Conservation (phyloP, 1,140 invertebrate species). For the Drosophila repletoides region DNA sequence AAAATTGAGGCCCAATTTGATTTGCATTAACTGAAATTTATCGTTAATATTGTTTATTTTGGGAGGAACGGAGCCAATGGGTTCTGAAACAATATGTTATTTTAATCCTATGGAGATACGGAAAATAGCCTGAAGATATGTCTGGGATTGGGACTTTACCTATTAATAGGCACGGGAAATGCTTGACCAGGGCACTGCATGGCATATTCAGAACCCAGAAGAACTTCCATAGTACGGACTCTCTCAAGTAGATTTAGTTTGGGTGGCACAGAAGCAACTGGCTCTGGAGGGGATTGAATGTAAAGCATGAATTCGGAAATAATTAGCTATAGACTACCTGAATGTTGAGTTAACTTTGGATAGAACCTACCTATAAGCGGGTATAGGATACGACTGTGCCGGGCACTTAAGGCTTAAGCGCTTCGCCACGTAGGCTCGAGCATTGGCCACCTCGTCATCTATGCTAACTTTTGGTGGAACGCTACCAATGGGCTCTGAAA, state of each 20-base stretch:
- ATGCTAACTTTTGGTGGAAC: slow-evolving; percentile 90
- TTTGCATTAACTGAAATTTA: slow-evolving; percentile 84
- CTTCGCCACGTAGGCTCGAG: slow-evolving; percentile 75
- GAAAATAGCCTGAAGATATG: slow-evolving; percentile 24
- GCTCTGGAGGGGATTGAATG: slow-evolving; percentile 32
- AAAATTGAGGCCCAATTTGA: slow-evolving; percentile 85
- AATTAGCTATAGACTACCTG: slow-evolving; percentile 12
- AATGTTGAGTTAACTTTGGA: slow-evolving; percentile 48
- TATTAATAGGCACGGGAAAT: slow-evolving; percentile 86
- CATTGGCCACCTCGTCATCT: slow-evolving; percentile 88
- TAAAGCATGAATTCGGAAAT: too few species aligned
- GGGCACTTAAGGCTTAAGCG: slow-evolving; percentile 85
- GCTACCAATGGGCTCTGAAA: slow-evolving; percentile 89
- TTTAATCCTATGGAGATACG: not conserved
- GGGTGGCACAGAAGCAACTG: slow-evolving; percentile 78
- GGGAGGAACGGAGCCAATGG: slow-evolving; percentile 87
- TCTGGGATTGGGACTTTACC: slow-evolving; percentile 83
- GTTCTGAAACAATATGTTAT: slow-evolving; percentile 83
- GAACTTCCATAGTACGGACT: slow-evolving; percentile 84
- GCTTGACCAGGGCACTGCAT: slow-evolving; percentile 87
- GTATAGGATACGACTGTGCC: slow-evolving; percentile 87
- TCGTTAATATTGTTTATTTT: slow-evolving; percentile 84
- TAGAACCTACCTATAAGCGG: slow-evolving; percentile 84
- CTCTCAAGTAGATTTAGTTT: slow-evolving; percentile 82
- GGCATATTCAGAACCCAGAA: slow-evolving; percentile 84